These are phyloP conservation scores for Hyaena hyaena DNA, from an alignment of 2,113 vertebrate species.

Conservation along the genomic window DNA sequence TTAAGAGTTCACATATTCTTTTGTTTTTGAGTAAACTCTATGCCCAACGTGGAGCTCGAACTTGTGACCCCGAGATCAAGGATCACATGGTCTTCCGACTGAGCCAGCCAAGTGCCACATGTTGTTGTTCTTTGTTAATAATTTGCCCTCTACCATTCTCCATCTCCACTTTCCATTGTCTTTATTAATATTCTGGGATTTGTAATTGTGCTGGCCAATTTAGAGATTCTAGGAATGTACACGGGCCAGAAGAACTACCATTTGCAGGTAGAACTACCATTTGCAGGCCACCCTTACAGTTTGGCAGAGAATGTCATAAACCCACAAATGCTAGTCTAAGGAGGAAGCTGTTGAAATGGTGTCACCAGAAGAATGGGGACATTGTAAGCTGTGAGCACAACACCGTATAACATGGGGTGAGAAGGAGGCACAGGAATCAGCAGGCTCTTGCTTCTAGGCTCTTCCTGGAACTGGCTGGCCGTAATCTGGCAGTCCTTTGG, in stretches of 20 bases:
- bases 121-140: not conserved
- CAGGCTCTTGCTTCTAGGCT: not conserved
- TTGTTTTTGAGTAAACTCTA: not conserved
- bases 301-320: not conserved
- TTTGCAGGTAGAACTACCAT: not conserved
- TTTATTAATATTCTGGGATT: not conserved
- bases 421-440: not conserved
- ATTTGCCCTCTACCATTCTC: not conserved
- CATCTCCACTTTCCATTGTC: not conserved
- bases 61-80: not conserved
- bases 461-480: slow-evolving; percentile 58
- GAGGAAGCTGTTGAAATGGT: slow-evolving; percentile 11
- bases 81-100: not conserved
- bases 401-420: not conserved
- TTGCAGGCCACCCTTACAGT: not conserved
- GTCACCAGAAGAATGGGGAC: slow-evolving; percentile 42
- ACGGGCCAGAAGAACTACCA: not conserved
- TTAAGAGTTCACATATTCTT: not conserved
- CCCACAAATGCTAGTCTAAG: not conserved
- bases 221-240: not conserved
- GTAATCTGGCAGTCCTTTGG: not conserved
- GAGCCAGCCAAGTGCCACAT: not conserved
- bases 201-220: not conserved
- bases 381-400: slow-evolving; percentile 2
- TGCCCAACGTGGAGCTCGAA: not conserved